Percentiles rank a stretch among this genome's conserved stretches.
These are phyloP conservation scores for Opisthograptis luteolata DNA, from an alignment of 2,888 invertebrate genomes.

Conservation along the genomic window DNA sequence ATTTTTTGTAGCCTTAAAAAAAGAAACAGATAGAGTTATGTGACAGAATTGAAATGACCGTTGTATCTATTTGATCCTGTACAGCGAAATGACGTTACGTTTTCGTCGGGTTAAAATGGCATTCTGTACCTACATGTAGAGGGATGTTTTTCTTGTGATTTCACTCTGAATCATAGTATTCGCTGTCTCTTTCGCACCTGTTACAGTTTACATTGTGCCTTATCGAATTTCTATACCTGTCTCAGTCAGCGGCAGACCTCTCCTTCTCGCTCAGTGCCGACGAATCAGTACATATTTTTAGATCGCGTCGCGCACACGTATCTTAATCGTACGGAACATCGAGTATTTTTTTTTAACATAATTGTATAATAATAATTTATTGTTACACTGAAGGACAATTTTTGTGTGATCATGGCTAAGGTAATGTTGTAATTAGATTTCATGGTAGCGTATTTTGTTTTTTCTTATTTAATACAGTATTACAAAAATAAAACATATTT, in stretches of 20 bases:
- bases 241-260: constrained; percentile 42
- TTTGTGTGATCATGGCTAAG: constrained; percentile 67
- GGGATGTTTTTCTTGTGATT: constrained; percentile 31
- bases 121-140: constrained; percentile 8
- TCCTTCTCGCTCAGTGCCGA: constrained; percentile 38
- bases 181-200: constrained; percentile 24
- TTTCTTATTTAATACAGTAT: constrained; percentile 24
- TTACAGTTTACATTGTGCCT: constrained; percentile 31
- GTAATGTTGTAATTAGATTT: constrained; percentile 51
- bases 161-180: constrained; percentile 17
- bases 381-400: constrained; percentile 37
- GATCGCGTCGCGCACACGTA: constrained; percentile 58
- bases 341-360: constrained; percentile 62
- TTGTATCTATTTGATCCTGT: not conserved
- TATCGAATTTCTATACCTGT: constrained; percentile 75
- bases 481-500: constrained; percentile 32
- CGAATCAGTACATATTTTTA: constrained; percentile 75
- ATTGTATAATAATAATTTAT: constrained; percentile 53
- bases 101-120: constrained; percentile 14
- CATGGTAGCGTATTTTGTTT: constrained; percentile 19
- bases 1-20: too few relatives aligned
- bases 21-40: not conserved
- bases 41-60: not conserved
- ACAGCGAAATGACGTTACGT: not conserved
- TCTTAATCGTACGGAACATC: constrained; percentile 25